Evolutionary conservation across 1,140 invertebrate genomes (phyloP), one percentile per base, ranked within the genome.

Genomic region (Drosophila saltans): DNA sequence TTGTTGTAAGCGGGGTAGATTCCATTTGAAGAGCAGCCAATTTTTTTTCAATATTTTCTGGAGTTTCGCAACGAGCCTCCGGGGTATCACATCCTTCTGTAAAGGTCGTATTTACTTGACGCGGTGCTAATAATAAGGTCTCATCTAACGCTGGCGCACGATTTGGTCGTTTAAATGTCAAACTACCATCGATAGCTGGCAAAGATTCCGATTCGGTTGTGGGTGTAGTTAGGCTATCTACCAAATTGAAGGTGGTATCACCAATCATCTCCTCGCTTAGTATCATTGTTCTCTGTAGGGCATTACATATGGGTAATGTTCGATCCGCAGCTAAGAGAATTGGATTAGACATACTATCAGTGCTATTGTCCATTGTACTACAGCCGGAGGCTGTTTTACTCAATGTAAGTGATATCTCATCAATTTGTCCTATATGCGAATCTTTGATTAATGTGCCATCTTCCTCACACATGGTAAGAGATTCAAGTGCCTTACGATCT

Each of bases 351-450:
- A 88, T 82, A 58, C 91, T 92, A n/a, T 92, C 91, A 0, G 90
- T 91, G 52, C 91, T 92, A 64, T 92, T 92, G 33, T 91, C 84
- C 91, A 92, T 92, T 9, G 90, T 92, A 64, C 91, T 92, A 66
- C 78, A 91, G 39, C 84, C 91, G 0, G 91, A 92, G 6, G 83
- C 81, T 0, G 90, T 91, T 80, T 92, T 92, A 40, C 90, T 91
- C 16, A 86, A 26, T 2, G 82, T 78, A 41, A 91, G 58, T 9
- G 90, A 91, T 65, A 92, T 92, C 62, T 92, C 91, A 66, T 92
- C 91, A 11, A 91, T 92, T 57, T 92, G 91, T 0, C 78, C 88
- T 52, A 92, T 92, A 55, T 92, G 91, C n/a, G 82, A 91, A 57
- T 92, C 91, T 59, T 92, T 92, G 3, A 88, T 92, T 10, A 92